These are phyloP conservation scores for Limonius californicus DNA, from an alignment of 1,140 invertebrate species.

Conservation along the genomic window DNA sequence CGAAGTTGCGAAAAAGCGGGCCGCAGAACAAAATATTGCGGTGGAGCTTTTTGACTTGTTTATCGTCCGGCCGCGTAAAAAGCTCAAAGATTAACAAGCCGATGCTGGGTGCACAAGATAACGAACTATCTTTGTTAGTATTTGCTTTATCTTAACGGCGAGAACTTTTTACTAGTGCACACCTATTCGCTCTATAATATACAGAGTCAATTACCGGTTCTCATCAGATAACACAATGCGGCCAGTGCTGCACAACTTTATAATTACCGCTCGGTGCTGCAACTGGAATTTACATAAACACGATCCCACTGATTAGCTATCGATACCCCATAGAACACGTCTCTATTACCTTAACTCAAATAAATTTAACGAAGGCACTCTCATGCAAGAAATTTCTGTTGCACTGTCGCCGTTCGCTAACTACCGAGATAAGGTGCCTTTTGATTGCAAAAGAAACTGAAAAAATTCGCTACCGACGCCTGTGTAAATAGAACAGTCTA, in stretches of 20 bases:
- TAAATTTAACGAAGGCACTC: background rate
- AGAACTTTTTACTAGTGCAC: constrained; percentile 1
- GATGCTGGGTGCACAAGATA: background rate
- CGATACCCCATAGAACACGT: constrained; percentile 1
- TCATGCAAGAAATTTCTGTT: background rate
- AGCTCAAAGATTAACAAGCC: background rate
- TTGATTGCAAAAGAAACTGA: no score
- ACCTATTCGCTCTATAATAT: constrained; percentile 1
- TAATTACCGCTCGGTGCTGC: constrained; percentile 1
- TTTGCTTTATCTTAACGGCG: background rate
- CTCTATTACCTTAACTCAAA: background rate
- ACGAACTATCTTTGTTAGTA: background rate
- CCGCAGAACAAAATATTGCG: no score
- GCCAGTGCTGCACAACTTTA: background rate
- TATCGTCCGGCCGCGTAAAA: background rate
- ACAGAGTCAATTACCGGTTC: background rate
- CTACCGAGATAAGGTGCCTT: no score
- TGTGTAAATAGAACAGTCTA: no score
- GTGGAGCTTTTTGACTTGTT: background rate
- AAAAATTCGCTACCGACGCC: no score
- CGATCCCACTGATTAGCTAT: constrained; percentile 1
- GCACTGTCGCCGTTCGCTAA: background rate
- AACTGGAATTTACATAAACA: constrained; percentile 1
- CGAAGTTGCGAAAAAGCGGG: no score
- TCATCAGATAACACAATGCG: constrained; percentile 1